Evolutionary conservation across 64 coral and sea anemone genomes (phyloP).

Genomic region (Anthopleura sola): DNA sequence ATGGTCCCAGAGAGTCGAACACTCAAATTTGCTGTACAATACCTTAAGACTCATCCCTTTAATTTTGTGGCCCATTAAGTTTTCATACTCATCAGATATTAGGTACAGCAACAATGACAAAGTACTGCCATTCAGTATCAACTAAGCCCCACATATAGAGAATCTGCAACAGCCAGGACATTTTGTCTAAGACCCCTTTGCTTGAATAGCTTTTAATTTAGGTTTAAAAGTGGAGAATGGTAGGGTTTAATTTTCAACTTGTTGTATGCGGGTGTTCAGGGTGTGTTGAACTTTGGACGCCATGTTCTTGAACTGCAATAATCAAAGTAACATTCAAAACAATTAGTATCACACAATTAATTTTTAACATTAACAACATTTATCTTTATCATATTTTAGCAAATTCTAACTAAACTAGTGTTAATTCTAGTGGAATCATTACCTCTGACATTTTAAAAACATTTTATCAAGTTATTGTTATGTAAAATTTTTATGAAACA

Average conservation of each 20-base stretch:
- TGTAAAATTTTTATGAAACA: not conserved
- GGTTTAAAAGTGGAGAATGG: not conserved
- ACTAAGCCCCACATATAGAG: not conserved
- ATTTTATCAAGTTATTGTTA: not conserved
- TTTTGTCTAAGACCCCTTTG: not conserved
- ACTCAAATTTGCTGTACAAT: too few species aligned
- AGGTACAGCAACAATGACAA: not conserved
- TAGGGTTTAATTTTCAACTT: slow-evolving; percentile 14
- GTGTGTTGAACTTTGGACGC: not conserved
- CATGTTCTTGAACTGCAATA: slow-evolving; percentile 23
- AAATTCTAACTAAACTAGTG: not conserved
- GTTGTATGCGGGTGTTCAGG: not conserved
- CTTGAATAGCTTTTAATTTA: not conserved
- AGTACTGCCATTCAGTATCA: not conserved
- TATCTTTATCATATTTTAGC: not conserved
- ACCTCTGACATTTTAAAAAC: not conserved
- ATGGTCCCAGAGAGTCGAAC: too few species aligned
- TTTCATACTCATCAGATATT: not conserved
- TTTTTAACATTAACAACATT: not conserved
- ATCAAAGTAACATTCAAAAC: slow-evolving; percentile 23
- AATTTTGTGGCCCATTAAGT: too few species aligned
- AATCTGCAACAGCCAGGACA: not conserved
- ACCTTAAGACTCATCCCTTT: too few species aligned
- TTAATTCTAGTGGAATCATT: not conserved
- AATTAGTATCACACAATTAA: slow-evolving; percentile 4